A percentile compares a stretch with the other conserved stretches of the same genome.
phyloP scores from a whole-genome alignment of 2,113 vertebrate species.

The Leucosticte australis region DNA sequence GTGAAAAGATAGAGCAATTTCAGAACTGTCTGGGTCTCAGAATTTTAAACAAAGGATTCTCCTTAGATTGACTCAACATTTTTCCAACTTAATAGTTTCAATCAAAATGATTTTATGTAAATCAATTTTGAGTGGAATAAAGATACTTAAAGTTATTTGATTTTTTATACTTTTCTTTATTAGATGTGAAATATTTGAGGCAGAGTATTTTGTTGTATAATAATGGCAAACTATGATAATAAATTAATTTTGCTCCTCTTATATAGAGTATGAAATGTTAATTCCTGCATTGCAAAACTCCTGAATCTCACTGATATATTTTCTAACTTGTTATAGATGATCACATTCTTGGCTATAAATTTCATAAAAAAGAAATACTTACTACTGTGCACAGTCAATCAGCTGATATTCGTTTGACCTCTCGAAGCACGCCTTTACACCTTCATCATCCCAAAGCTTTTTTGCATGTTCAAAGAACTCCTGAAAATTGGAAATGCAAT shows the following conservation, averaged over 20 bases:
- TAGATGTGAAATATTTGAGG: not conserved
- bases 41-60: not conserved
- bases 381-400: slow-evolving; percentile 99
- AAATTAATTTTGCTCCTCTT: not conserved
- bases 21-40: not conserved
- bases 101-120: not conserved
- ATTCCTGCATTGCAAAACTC: not conserved
- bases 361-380: slow-evolving; percentile 70
- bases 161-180: not conserved
- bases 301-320: not conserved
- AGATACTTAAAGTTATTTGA: not conserved
- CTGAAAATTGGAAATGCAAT: slow-evolving; percentile 71
- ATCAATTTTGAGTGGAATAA: not conserved
- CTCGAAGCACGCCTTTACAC: slow-evolving; percentile 96
- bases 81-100: not conserved
- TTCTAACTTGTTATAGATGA: not conserved
- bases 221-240: not conserved
- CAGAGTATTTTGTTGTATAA: not conserved
- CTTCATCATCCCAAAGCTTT: slow-evolving; percentile 98
- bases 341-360: not conserved
- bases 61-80: not conserved
- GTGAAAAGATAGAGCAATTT: not conserved
- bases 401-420: slow-evolving; percentile 98
- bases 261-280: not conserved
- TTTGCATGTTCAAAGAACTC: slow-evolving; percentile 99